Percentiles rank a stretch among this genome's conserved stretches.
Conservation (phyloP, 2,113 vertebrate genomes). For the Menura novaehollandiae region DNA sequence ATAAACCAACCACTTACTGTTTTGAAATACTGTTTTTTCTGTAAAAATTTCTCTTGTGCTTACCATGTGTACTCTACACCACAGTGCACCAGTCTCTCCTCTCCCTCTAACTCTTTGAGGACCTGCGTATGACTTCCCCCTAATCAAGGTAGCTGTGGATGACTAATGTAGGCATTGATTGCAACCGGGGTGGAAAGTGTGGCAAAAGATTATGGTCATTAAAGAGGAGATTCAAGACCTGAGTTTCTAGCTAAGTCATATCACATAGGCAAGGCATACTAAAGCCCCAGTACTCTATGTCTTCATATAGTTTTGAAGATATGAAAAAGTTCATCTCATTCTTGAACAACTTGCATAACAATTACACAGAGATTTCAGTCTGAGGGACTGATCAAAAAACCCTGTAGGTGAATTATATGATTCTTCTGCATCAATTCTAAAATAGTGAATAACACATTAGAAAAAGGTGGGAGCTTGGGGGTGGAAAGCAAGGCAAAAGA, state of each 20-base stretch:
- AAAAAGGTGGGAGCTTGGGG: not conserved
- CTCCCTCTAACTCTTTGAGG: not conserved
- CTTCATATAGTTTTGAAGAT: not conserved
- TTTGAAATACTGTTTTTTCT: not conserved
- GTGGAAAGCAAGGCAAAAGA: conserved; percentile 1
- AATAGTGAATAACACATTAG: not conserved
- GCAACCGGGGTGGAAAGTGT: not conserved
- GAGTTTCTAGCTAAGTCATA: not conserved
- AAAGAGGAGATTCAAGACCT: not conserved
- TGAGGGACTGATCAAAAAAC: not conserved
- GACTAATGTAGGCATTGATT: not conserved
- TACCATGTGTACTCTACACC: not conserved
- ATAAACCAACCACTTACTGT: not conserved
- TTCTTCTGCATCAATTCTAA: not conserved
- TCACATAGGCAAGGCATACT: not conserved
- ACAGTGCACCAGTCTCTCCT: not conserved
- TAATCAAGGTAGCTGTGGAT: not conserved
- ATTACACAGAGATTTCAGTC: not conserved
- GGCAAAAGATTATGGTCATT: not conserved
- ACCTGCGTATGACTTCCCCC: not conserved
- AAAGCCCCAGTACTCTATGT: not conserved
- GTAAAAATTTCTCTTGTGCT: not conserved
- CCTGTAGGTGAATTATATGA: not conserved
- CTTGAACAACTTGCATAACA: not conserved
- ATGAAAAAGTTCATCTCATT: not conserved